phyloP scores from a whole-genome alignment of 2,888 invertebrate species.

The Tortrix viridana region DNA sequence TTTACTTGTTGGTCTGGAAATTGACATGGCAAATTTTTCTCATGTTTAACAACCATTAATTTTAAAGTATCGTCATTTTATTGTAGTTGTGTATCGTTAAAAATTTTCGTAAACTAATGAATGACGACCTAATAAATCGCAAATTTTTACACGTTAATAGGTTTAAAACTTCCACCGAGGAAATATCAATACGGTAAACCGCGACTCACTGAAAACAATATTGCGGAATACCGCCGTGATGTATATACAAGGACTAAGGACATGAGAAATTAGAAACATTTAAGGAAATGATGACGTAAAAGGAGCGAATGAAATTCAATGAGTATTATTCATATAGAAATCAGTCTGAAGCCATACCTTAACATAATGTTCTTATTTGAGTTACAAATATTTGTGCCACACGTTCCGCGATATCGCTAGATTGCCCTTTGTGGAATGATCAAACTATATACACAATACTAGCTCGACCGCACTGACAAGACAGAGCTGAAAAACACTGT shows the following conservation, averaged over 20 bases:
- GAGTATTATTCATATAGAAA: not conserved
- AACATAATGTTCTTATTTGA: slow-evolving; percentile 10
- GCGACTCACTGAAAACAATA: not conserved
- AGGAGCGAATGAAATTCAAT: too few relatives aligned
- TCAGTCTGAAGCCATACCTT: not conserved
- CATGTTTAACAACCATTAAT: not conserved
- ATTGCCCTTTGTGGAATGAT: slow-evolving; percentile 25
- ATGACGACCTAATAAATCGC: not conserved
- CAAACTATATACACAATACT: slow-evolving; percentile 11
- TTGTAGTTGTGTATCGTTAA: too few relatives aligned
- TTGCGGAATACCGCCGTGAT: slow-evolving; percentile 9
- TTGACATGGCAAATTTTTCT: not conserved
- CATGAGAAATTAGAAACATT: slow-evolving; percentile 3
- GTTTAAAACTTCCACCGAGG: slow-evolving; percentile 11
- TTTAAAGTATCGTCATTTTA: not conserved
- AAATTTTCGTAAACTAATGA: too few relatives aligned
- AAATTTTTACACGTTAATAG: not conserved
- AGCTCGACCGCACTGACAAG: not conserved
- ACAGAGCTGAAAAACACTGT: slow-evolving; percentile 1
- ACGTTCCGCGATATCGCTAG: slow-evolving; percentile 14
- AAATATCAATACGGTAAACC: slow-evolving; percentile 18
- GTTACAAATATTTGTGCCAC: slow-evolving; percentile 5
- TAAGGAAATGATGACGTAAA: too few relatives aligned
- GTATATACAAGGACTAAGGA: too few relatives aligned
- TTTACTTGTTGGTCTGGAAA: not conserved